phyloP scores from a whole-genome alignment of 2,113 vertebrate species.

The Typhlomys cinereus region DNA sequence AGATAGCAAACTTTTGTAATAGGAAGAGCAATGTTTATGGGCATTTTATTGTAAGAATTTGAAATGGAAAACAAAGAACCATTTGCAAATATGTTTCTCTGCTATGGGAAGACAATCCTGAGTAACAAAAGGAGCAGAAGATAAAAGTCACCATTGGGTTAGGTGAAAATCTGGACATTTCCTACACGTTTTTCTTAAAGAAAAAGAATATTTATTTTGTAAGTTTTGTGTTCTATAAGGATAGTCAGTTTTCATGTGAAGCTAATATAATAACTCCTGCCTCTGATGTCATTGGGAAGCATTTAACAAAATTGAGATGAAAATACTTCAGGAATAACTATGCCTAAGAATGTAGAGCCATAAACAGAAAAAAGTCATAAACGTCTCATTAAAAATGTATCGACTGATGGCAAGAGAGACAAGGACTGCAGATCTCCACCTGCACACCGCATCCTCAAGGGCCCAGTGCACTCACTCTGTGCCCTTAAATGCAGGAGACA shows the following conservation, averaged over 20 bases:
- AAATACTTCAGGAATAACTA: background rate
- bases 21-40: constrained; percentile 13
- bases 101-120: background rate
- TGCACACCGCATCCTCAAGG: background rate
- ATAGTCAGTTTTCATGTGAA: background rate
- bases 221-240: background rate
- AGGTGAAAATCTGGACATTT: constrained; percentile 17
- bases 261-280: constrained; percentile 18
- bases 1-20: constrained; percentile 40
- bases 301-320: constrained; percentile 43
- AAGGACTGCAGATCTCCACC: background rate
- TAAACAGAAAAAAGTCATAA: background rate
- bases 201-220: constrained; percentile 26
- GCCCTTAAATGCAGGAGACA: background rate
- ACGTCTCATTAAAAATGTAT: constrained; percentile 23
- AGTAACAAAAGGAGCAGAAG: background rate
- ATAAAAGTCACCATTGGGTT: background rate
- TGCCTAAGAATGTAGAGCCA: background rate
- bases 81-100: constrained; percentile 40
- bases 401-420: background rate
- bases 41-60: constrained; percentile 27
- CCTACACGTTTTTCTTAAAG: background rate
- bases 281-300: constrained; percentile 6
- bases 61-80: constrained; percentile 52
- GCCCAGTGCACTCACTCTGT: background rate